Conservation (phyloP, 2,113 vertebrate species). For the Pleuronectes platessa region DNA sequence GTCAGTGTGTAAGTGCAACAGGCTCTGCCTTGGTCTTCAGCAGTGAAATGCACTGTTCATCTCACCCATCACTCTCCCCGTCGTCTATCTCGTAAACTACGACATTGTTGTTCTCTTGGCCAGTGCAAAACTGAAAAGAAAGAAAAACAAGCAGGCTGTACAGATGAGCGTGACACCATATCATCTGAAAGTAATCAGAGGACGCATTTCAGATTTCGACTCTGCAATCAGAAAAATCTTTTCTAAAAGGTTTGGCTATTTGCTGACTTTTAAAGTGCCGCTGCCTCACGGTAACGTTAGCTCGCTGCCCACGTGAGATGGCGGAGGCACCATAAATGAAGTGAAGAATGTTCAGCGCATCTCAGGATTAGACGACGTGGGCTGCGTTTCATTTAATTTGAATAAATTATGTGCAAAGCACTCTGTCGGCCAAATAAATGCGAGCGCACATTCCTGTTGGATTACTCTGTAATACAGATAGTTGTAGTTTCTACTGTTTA, state of each 20-base stretch:
- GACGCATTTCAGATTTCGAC: background rate
- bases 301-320: background rate
- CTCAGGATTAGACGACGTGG: background rate
- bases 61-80: background rate
- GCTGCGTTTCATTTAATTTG: background rate
- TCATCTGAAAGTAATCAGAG: background rate
- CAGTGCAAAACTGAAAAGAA: no score
- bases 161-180: background rate
- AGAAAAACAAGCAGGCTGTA: background rate
- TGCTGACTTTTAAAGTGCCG: background rate
- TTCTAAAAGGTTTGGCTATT: background rate
- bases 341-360: background rate
- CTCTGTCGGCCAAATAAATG: no score
- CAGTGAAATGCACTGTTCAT: no score
- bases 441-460: no score
- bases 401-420: constrained; percentile 1
- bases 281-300: background rate
- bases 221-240: background rate
- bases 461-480: background rate
- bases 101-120: no score
- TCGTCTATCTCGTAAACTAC: background rate
- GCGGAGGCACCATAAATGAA: background rate
- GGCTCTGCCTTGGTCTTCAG: no score
- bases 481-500: background rate
- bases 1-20: background rate